phyloP scores from a whole-genome alignment of 2,797 vertebrate species.

The Sebastes cheni region DNA sequence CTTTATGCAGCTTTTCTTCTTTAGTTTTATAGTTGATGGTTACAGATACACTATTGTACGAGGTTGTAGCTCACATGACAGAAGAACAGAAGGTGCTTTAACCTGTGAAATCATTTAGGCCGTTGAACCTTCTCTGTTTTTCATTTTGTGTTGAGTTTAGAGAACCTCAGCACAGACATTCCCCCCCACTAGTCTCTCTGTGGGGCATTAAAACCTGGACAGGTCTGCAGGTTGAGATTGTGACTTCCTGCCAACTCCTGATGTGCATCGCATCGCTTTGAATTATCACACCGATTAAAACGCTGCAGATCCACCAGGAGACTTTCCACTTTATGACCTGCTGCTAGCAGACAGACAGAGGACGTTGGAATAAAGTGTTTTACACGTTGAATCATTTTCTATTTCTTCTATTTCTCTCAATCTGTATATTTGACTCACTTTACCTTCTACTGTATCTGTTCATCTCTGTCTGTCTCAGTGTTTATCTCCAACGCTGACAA shows the following conservation, averaged over 20 bases:
- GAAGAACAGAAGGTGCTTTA: neutral
- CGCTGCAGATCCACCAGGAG: slow-evolving; percentile 5
- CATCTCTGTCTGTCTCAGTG: neutral
- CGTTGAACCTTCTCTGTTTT: neutral
- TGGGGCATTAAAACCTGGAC: slow-evolving; percentile 21
- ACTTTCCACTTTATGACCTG: slow-evolving; percentile 37
- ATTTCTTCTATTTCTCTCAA: neutral
- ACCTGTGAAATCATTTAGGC: neutral
- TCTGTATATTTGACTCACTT: neutral
- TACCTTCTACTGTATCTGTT: neutral
- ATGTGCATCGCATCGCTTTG: slow-evolving; percentile 17
- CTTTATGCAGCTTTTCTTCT: neutral
- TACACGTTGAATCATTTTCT: neutral
- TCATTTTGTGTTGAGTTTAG: neutral
- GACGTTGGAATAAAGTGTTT: neutral
- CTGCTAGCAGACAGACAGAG: slow-evolving; percentile 14
- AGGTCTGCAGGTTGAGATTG: neutral
- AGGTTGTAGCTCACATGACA: neutral
- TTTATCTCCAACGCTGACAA: neutral
- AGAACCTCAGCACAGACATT: slow-evolving; percentile 10
- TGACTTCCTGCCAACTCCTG: slow-evolving; percentile 15
- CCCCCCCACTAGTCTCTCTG: neutral
- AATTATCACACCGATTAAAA: slow-evolving; percentile 41
- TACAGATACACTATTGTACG: neutral
- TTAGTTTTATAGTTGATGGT: neutral